These are phyloP conservation scores for Morpho deidamia DNA, from an alignment of 2,888 invertebrate species.

Conservation along the genomic window DNA sequence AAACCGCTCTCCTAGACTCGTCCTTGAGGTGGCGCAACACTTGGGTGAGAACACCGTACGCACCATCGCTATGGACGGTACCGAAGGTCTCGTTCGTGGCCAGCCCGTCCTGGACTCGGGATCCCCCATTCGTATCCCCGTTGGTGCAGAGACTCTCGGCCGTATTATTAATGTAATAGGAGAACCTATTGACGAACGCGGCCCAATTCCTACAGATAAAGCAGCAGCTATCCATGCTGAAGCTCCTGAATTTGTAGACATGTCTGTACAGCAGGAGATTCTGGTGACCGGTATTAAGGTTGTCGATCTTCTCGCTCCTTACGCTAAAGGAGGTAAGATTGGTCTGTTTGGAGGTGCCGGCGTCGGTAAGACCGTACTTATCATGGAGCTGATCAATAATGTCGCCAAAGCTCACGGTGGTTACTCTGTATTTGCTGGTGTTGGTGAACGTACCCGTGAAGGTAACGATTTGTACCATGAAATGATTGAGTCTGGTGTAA, in stretches of 20 bases:
- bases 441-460: slow-evolving; percentile 97
- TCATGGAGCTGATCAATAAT: slow-evolving; percentile 98
- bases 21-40: slow-evolving; percentile 95
- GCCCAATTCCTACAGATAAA: slow-evolving; percentile 88
- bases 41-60: slow-evolving; percentile 94
- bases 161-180: slow-evolving; percentile 97
- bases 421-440: slow-evolving; percentile 97
- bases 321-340: slow-evolving; percentile 97
- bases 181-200: slow-evolving; percentile 86
- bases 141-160: slow-evolving; percentile 93
- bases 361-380: slow-evolving; percentile 96
- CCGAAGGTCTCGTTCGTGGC: slow-evolving; percentile 95
- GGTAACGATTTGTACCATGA: slow-evolving; percentile 98
- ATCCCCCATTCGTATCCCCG: slow-evolving; percentile 93
- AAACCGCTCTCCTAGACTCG: slow-evolving; percentile 86
- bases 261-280: slow-evolving; percentile 95
- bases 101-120: slow-evolving; percentile 90
- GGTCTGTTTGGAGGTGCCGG: slow-evolving; percentile 96
- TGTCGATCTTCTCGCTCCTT: slow-evolving; percentile 94
- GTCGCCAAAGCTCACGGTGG: slow-evolving; percentile 98
- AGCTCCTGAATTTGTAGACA: slow-evolving; percentile 93
- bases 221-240: slow-evolving; percentile 92
- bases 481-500: slow-evolving; percentile 97
- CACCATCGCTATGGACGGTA: slow-evolving; percentile 96
- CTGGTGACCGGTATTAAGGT: slow-evolving; percentile 96